Base-by-base conservation (phyloP, 2,888 invertebrate genomes). In the Chloroclystis v-ata region DNA sequence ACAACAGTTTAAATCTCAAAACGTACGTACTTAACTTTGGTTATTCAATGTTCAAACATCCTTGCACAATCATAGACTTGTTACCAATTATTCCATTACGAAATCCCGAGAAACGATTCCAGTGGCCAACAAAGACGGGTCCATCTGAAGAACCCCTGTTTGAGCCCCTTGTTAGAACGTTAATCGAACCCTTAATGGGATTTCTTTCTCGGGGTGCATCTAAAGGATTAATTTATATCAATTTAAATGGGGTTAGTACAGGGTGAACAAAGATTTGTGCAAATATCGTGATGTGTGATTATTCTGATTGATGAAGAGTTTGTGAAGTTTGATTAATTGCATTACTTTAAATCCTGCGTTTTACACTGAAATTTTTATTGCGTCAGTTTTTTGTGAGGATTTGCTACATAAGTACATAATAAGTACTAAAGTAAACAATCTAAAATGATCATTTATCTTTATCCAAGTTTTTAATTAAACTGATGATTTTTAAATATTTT, bases 191-290 rank as follows among this genome's bases (percentile, higher is more conserved):
- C 75, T 69, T 85, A 85, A 87, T 86, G 84, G 86, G 83, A 86
- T 86, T 87, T 87, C 86, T 87, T 87, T 87, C 87, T 86, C 83
- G 82, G 84, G 83, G 81, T 75, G 73, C 77, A 73, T 75, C 78
- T 74, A 84, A 86, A 85, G 86, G 86, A 87, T 87, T 87, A 85
- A 87, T 87, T 85, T 86, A 84, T 86, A 86, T 86, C 86, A 85
- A 86, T 86, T 85, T 84, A 83, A 85, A 86, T 81, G 79, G 81
- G 73, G 55, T 48, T n/a, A 45, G 53, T 75, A 82, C 72, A 74
- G 82, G 75, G 4, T 75, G 82, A 8, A 56, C 59, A 24, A 49
- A n/a, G n/a, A 39, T 25, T 40, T 47, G 38, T 44, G 47, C 47
- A 51, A 53, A 51, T 48, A 48, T 30, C 28, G 38, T 40, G 43